These are phyloP conservation scores for Leucophenga varia DNA, from an alignment of 1,140 invertebrate species.

Conservation along the genomic window DNA sequence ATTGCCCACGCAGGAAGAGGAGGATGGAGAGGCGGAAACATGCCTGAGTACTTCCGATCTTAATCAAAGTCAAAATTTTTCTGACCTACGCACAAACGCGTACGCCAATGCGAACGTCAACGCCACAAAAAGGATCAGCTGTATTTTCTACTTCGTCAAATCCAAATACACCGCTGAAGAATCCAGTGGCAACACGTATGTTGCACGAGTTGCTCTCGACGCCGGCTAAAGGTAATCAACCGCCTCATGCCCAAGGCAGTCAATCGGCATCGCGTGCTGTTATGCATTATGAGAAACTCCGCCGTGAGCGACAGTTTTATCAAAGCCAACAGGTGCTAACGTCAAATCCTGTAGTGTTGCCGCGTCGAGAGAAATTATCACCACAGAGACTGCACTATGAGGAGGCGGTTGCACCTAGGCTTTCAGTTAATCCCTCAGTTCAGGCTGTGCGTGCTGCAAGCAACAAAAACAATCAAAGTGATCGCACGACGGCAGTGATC, in stretches of 20 bases:
- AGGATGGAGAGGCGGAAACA: constrained; percentile 49
- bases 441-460: constrained; percentile 18
- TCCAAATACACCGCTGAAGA: constrained; percentile 59
- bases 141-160: too few species aligned
- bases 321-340: constrained; percentile 56
- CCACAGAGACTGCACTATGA: constrained; percentile 50
- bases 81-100: constrained; percentile 2
- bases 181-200: constrained; percentile 70
- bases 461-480: constrained; percentile 15
- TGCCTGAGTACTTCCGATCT: constrained; percentile 48
- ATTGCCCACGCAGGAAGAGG: constrained; percentile 15
- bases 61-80: constrained; percentile 28
- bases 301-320: constrained; percentile 47
- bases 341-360: constrained; percentile 54
- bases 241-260: constrained; percentile 31
- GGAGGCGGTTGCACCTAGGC: too few species aligned
- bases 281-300: constrained; percentile 40
- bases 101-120: constrained; percentile 32
- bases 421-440: too few species aligned
- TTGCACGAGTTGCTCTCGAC: constrained; percentile 72
- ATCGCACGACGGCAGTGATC: constrained; percentile 51
- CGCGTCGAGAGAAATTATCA: constrained; percentile 47
- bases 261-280: constrained; percentile 39
- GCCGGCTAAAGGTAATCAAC: constrained; percentile 61
- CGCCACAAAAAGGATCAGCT: constrained; percentile 35